Evolutionary conservation across 64 coral and sea anemone genomes (phyloP), one percentile per base, ranked within the genome.

Genomic region (Stylophora pistillata): DNA sequence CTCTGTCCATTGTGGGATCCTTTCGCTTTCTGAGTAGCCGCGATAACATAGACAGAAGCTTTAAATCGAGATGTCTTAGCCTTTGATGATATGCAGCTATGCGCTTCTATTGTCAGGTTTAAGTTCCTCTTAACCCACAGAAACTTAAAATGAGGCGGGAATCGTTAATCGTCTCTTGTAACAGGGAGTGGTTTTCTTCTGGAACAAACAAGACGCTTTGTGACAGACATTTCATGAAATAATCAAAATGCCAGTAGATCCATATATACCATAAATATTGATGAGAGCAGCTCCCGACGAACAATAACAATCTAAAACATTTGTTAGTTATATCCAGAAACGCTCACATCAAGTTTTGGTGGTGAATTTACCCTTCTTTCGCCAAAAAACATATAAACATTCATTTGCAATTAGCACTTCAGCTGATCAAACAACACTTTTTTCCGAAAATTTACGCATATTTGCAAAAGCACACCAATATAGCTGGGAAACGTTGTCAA

Each of bases 231-330:
- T 6, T 0, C 53, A 52, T 31, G 20, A 52, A 53, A 41, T 76
- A 23, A 76, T 34, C 32, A 76, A 52, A 52, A 52, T 23, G 34
- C 18, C 17, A 21, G 2, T 18, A 47, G 21, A 41, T 47, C n/a
- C n/a, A n/a, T n/a, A n/a, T 15, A 52, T 76, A 56, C n/a, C n/a
- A n/a, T 78, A 55, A 78, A 78, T 78, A 78, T 78, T 78, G 25
- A 78, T 78, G 75, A 78, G 53, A 10, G 21, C 21, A 27, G 53
- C 12, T 17, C 12, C 37, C 23, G 52, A 28, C 23, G 14, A 56
- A 56, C 9, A 25, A 55, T 78, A 28, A 26, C n/a, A 9, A 55
- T 21, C 5, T 15, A 5, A 20, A 5, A 9, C 52, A n/a, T 21
- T 53, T 41, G 10, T 20, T 16, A 25, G 21, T 3, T 11, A 20